Evolutionary conservation across 2,888 invertebrate genomes (phyloP), one percentile per base, ranked within the genome.

Genomic region (Alloplasta piceator): DNA sequence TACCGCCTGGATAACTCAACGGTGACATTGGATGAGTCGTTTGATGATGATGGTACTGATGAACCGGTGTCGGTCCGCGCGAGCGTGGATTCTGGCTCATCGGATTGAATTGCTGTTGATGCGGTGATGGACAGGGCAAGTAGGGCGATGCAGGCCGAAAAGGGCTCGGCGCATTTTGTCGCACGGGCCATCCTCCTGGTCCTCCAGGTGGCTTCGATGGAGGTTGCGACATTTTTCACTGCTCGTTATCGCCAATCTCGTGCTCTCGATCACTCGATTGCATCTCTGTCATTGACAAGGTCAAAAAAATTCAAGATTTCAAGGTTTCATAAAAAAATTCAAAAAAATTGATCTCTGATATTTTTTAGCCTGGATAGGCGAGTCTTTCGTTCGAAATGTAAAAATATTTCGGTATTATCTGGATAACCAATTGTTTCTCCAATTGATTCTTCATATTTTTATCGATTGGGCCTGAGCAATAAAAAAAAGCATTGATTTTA

Each of bases 131-230:
- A 95, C 96, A 95, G 0, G 96, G 95, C 6, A 95, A 94, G 94
- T 96, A 96, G 64, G 96, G 96, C 48, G 96, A 96, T 10, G 95
- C 95, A 43, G 96, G 95, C 46, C 96, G 95, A 92, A 95, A 96
- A 87, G 95, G 94, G 83, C 95, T 94, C 2, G 94, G 93, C 55
- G 94, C 94, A 66, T 95, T 95, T 93, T 90, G 92, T 92, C 89
- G 93, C 92, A 90, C 92, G 16, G 78, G 86, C 93, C 93, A 93
- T 93, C 87, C 89, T 74, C 76, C 75, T 43, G 77, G 63, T 78
- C 82, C 60, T 79, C 85, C 74, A 52, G 82, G 86, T 43, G 85
- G 85, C 60, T 85, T 82, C 14, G 86, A 80, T 9, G 89, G 90
- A 58, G 87, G 90, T 78, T 91, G 91, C 80, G 91, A 91, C 91